Conservation (phyloP, 2,797 vertebrate species). For the Xyrichtys novacula region DNA sequence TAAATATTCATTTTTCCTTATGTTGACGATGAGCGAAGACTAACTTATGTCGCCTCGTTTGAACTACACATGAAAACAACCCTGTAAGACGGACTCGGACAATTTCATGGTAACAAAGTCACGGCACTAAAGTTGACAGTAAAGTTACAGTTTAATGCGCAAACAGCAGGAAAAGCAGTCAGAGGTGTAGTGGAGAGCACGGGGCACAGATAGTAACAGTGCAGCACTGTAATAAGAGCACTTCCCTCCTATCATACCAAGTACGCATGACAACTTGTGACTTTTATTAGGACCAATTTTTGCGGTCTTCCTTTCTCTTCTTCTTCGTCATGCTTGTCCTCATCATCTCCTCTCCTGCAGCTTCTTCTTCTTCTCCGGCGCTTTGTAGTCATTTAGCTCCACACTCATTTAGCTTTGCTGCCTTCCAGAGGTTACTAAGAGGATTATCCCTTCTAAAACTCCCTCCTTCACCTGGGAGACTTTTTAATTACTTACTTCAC, state of each 20-base stretch:
- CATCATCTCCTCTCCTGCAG: neutral
- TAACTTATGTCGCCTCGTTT: neutral
- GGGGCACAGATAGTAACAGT: conserved; percentile 3
- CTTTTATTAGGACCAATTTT: conserved; percentile 70
- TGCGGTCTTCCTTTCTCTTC: conserved; percentile 31
- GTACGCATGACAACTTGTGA: conserved; percentile 80
- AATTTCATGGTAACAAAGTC: conserved; percentile 20
- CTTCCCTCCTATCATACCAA: conserved; percentile 53
- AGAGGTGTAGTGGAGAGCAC: neutral
- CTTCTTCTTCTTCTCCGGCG: neutral
- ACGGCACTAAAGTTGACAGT: conserved; percentile 22
- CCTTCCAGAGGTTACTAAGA: conserved; percentile 68
- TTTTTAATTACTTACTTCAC: neutral
- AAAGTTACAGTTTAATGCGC: conserved; percentile 41
- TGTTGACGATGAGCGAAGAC: neutral
- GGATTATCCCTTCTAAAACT: conserved; percentile 17
- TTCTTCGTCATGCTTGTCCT: conserved; percentile 34
- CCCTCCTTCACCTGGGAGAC: too few relatives aligned
- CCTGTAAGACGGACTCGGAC: neutral
- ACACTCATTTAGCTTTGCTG: conserved; percentile 60
- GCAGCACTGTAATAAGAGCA: conserved; percentile 13
- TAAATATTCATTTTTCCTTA: conserved; percentile 14
- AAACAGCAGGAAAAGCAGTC: neutral
- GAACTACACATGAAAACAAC: neutral
- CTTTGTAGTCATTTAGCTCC: conserved; percentile 9